Conservation (phyloP, 2,797 vertebrate genomes). For the Apogon talboti region DNA sequence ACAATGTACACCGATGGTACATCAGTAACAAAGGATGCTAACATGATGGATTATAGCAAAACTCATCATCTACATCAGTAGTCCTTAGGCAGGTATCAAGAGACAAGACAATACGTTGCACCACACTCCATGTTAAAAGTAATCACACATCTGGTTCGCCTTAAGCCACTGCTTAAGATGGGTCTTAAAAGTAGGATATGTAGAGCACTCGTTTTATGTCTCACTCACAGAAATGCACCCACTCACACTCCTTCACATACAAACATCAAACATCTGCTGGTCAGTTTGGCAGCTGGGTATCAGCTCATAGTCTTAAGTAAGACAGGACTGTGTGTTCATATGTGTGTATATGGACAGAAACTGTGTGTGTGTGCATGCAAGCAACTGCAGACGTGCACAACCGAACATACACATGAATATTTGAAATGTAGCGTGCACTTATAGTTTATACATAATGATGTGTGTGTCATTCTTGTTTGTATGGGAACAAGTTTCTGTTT, state of each 20-base stretch:
- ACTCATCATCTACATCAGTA: too few relatives aligned
- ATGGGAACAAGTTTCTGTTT: slow-evolving; percentile 1
- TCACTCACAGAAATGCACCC: slow-evolving; percentile 1
- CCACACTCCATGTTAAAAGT: too few relatives aligned
- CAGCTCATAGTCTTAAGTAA: too few relatives aligned
- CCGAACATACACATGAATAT: not conserved
- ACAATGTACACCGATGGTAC: too few relatives aligned
- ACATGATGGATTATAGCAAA: too few relatives aligned
- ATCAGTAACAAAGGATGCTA: too few relatives aligned
- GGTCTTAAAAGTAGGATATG: too few relatives aligned
- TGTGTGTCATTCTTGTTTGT: not conserved
- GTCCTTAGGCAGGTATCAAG: too few relatives aligned
- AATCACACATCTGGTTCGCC: too few relatives aligned
- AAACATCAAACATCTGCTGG: slow-evolving; percentile 33
- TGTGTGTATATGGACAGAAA: not conserved
- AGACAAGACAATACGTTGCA: too few relatives aligned
- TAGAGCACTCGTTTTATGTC: too few relatives aligned
- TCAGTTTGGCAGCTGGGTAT: not conserved
- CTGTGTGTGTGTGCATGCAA: not conserved
- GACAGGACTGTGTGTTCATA: not conserved
- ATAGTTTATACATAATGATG: not conserved
- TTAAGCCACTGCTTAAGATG: too few relatives aligned
- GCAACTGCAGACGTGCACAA: not conserved
- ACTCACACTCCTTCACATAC: slow-evolving; percentile 3
- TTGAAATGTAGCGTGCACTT: not conserved